Evolutionary conservation across 2,797 vertebrate genomes (phyloP).

Genomic region (Poeciliopsis gracilis): DNA sequence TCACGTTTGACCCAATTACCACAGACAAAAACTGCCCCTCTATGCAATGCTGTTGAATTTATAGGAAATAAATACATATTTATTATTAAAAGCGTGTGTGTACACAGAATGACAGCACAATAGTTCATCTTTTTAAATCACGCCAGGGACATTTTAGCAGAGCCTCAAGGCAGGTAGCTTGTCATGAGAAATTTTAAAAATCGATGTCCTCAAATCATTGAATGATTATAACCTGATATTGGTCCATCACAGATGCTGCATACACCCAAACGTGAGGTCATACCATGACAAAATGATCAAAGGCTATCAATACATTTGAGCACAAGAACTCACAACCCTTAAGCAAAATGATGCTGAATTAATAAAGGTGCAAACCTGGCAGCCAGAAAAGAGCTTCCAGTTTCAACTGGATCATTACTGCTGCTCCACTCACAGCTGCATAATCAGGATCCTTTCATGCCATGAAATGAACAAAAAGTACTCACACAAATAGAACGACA

Average conservation of each 20-base stretch:
- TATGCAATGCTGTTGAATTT: no score
- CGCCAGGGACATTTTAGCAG: no score
- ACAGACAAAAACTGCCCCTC: no score
- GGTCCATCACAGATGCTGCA: background rate
- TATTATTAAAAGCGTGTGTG: no score
- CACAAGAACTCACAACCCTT: background rate
- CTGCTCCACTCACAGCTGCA: background rate
- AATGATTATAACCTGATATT: background rate
- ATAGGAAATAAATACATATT: no score
- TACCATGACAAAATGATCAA: background rate
- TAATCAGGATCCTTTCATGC: conserved; percentile 1
- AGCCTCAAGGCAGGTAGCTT: no score
- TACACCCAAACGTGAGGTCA: background rate
- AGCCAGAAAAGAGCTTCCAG: background rate
- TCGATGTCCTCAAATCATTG: no score
- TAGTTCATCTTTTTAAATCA: no score
- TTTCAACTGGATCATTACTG: background rate
- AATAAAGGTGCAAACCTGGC: background rate
- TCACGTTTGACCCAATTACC: no score
- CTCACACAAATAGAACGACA: background rate
- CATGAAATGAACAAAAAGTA: background rate
- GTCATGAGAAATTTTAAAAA: no score
- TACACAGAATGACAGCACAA: no score
- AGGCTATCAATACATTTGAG: background rate
- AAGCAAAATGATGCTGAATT: background rate